Percentiles rank a stretch among this genome's conserved stretches.
Conservation (phyloP, 2,113 vertebrate species). For the Corvus moneduloides region DNA sequence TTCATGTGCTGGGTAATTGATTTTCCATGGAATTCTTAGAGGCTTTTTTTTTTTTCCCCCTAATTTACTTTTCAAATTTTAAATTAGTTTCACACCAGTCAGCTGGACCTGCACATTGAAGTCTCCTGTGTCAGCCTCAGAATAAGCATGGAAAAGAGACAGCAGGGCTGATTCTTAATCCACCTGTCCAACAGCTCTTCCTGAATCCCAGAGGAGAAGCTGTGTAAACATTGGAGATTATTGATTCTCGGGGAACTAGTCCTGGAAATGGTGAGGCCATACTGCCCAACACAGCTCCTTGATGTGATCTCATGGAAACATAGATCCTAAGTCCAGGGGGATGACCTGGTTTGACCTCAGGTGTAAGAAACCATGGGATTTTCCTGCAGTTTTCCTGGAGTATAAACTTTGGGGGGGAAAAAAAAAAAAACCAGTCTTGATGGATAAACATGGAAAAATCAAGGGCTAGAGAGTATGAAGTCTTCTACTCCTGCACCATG, state of each 20-base stretch:
- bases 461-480: not conserved
- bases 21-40: conserved; percentile 20
- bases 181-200: not conserved
- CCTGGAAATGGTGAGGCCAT: not conserved
- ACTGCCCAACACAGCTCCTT: not conserved
- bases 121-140: not conserved
- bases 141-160: not conserved
- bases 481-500: not conserved
- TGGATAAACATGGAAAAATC: not conserved
- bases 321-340: not conserved
- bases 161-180: not conserved
- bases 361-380: not conserved
- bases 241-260: not conserved
- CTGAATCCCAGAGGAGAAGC: not conserved
- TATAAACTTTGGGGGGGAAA: accelerated
- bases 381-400: not conserved
- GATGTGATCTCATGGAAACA: not conserved
- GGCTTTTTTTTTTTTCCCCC: not conserved
- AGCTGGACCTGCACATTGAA: not conserved
- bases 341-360: not conserved
- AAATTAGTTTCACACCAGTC: conserved; percentile 16
- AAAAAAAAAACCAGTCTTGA: not conserved
- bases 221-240: not conserved
- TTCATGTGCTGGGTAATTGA: conserved; percentile 12
- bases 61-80: conserved; percentile 34